Evolutionary conservation across 2,888 invertebrate species (phyloP).

Genomic region (Apotomis betuletana): DNA sequence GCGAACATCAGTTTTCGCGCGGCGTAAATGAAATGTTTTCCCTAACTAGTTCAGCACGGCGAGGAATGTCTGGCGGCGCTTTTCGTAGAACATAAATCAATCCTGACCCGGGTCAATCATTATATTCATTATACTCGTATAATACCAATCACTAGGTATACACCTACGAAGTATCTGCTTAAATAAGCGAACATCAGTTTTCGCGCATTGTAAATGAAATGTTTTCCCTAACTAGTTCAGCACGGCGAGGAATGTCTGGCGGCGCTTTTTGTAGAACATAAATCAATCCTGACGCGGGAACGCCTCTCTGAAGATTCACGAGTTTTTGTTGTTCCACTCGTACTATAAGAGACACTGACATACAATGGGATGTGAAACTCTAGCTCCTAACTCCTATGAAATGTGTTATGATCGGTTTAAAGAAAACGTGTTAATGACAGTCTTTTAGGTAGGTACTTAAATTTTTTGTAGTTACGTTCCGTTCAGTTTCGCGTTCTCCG

Average conservation of each 20-base stretch:
- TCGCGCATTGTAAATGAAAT: slow-evolving; percentile 23
- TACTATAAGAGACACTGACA: slow-evolving; percentile 11
- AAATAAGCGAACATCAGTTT: slow-evolving; percentile 5
- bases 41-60: slow-evolving; percentile 31
- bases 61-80: slow-evolving; percentile 36
- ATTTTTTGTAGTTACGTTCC: too few relatives aligned
- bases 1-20: background rate
- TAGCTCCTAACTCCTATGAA: too few relatives aligned
- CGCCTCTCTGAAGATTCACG: slow-evolving; percentile 39
- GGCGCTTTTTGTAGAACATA: slow-evolving; percentile 38
- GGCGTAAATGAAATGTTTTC: slow-evolving; percentile 31
- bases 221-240: slow-evolving; percentile 34
- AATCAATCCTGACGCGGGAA: slow-evolving; percentile 38
- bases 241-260: slow-evolving; percentile 35
- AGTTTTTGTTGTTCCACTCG: slow-evolving; percentile 37
- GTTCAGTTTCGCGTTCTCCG: too few relatives aligned
- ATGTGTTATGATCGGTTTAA: background rate
- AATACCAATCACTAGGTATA: too few relatives aligned
- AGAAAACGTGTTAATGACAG: too few relatives aligned
- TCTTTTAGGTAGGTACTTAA: too few relatives aligned
- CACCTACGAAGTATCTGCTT: too few relatives aligned
- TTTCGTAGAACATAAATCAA: slow-evolving; percentile 41
- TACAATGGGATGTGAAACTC: background rate
- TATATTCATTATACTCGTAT: too few relatives aligned
- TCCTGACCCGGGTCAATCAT: slow-evolving; percentile 19